Conservation (phyloP, 2,113 vertebrate genomes). For the Tyrannus savana region DNA sequence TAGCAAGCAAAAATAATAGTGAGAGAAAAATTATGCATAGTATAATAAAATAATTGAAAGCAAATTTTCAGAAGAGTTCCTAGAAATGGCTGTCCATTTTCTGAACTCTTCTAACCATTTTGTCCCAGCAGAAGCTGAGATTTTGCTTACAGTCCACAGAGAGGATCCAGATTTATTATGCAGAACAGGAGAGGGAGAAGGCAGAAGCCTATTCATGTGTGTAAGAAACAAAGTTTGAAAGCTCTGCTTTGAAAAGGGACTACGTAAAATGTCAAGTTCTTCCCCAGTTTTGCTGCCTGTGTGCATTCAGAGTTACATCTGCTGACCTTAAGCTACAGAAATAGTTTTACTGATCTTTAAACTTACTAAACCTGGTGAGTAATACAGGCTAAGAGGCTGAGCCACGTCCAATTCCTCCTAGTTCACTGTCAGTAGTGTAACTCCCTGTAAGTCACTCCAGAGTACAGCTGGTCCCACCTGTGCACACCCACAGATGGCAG, state of each 20-base stretch:
- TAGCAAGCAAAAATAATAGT: neutral
- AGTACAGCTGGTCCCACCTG: neutral
- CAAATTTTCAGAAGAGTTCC: neutral
- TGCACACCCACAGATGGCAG: neutral
- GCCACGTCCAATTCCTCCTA: neutral
- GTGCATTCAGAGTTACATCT: neutral
- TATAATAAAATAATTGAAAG: neutral
- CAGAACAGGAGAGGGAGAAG: neutral
- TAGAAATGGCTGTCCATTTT: neutral
- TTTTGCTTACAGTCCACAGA: neutral
- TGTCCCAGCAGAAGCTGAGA: neutral
- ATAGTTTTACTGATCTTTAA: neutral
- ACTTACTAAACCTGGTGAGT: neutral
- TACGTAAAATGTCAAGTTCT: neutral
- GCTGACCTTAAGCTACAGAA: neutral
- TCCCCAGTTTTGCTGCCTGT: neutral
- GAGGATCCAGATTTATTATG: neutral
- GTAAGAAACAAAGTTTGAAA: neutral
- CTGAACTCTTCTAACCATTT: neutral
- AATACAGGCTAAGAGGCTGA: neutral
- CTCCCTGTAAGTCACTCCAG: neutral
- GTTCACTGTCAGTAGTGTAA: neutral
- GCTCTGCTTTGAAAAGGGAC: neutral
- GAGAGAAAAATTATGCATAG: neutral
- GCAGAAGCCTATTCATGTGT: neutral